phyloP scores from a whole-genome alignment of 2,113 vertebrate genomes.

The Erpornis zantholeuca region DNA sequence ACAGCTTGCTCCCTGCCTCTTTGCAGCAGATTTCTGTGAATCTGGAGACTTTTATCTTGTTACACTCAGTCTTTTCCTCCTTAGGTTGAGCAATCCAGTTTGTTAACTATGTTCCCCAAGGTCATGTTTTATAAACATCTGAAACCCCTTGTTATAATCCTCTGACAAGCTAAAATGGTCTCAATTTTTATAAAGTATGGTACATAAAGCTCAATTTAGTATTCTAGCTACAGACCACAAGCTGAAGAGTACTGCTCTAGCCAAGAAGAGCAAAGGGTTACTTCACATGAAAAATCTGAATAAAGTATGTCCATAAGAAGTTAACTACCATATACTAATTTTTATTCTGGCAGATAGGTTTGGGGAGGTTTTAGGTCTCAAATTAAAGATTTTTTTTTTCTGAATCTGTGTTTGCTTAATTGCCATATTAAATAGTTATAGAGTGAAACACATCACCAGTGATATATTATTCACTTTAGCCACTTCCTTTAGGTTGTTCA shows the following conservation, averaged over 20 bases:
- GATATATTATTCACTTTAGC: neutral
- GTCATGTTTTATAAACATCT: conserved; percentile 33
- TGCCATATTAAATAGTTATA: neutral
- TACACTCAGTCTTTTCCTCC: neutral
- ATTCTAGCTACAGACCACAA: neutral
- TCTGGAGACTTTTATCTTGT: conserved; percentile 52
- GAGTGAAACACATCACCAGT: neutral
- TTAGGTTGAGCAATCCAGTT: neutral
- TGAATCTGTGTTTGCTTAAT: neutral
- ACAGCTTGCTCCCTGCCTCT: neutral
- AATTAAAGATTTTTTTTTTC: conserved; percentile 1
- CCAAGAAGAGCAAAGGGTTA: neutral
- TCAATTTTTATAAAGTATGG: neutral
- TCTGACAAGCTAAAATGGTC: neutral
- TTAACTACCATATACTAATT: neutral
- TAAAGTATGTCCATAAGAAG: neutral
- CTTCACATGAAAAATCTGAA: neutral
- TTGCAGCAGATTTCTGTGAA: neutral
- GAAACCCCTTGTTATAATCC: neutral
- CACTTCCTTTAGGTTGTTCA: neutral
- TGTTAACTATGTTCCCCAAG: neutral
- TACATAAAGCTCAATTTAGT: neutral
- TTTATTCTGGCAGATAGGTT: neutral
- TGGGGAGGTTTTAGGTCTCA: neutral
- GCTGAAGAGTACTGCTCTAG: neutral